Conservation (phyloP, 2,113 vertebrate genomes). For the Platysternon megacephalum region DNA sequence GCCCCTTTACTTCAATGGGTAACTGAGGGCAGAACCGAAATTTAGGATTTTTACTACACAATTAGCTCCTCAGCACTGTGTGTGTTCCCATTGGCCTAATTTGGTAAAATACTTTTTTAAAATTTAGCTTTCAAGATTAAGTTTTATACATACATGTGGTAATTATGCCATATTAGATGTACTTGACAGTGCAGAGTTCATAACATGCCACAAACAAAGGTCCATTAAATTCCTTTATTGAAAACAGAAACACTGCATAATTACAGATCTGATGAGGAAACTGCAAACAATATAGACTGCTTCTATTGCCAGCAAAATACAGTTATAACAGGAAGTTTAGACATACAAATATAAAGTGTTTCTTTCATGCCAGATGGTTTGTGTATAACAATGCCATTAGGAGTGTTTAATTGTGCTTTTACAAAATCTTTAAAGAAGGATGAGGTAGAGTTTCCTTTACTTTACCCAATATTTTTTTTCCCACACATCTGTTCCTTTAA, state of each 20-base stretch:
- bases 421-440: constrained; percentile 76
- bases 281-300: constrained; percentile 65
- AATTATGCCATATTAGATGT: constrained; percentile 25
- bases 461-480: constrained; percentile 60
- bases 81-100: neutral
- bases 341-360: constrained; percentile 72
- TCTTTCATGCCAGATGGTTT: constrained; percentile 70
- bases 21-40: neutral
- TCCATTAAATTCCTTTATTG: constrained; percentile 78
- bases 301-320: constrained; percentile 75
- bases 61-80: neutral
- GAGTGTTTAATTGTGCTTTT: constrained; percentile 75
- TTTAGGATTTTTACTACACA: neutral
- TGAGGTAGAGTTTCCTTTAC: constrained; percentile 78
- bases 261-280: constrained; percentile 74
- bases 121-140: neutral
- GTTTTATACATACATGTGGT: constrained; percentile 8
- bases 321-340: constrained; percentile 72
- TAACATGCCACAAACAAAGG: constrained; percentile 56
- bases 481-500: constrained; percentile 43
- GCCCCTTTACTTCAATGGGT: neutral
- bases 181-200: constrained; percentile 33
- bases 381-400: constrained; percentile 67
- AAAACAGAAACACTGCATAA: constrained; percentile 72
- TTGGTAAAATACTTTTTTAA: neutral